Evolutionary conservation across 2,888 invertebrate species (phyloP), one percentile per base, ranked within the genome.

Genomic region (Muschampia staudingeri): DNA sequence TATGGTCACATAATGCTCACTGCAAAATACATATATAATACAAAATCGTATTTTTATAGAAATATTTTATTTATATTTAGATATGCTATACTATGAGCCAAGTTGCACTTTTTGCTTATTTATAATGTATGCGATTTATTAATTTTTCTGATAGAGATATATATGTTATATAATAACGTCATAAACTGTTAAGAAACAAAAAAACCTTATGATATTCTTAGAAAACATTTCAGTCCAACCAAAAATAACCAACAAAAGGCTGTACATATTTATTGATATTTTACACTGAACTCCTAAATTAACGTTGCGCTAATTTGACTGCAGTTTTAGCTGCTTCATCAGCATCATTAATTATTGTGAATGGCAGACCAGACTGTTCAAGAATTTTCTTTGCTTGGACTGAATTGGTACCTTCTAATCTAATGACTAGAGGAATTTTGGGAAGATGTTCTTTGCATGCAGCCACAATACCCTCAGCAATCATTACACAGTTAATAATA

Each of bases 401-500:
- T 0, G 99, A 98, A 95, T 99, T 99, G 25, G 99, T 99, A 78
- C 99, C 99, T 97, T 99, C 99, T 81, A 99, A 96, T 89, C 99
- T 97, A 67, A 99, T 99, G 80, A 99, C 98, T 69, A 99, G 96
- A 0, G 99, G 99, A 82, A 99, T 98, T 90, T 98, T 97, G 0
- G 99, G 97, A 69, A 98, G 97, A 84, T 98, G 98, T 79, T 98
- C 98, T 92, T 98, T 98, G 87, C 98, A 98, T 3, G 99, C 99
- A 82, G 98, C 98, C 6, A 99, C 98, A 88, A 99, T 98, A 67
- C 99, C 99, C 91, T 98, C 99, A 0, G 99, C 99, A 89, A 99
- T 99, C 0, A 98, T 99, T 7, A 98, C 99, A 95, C 99, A 99
- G 95, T 99, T 99, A 0, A 99, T 99, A 92, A 99, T 99, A 80